Evolutionary conservation across 2,888 invertebrate genomes (phyloP), one percentile per base, ranked within the genome.

Genomic region (Chelonus formosanus): DNA sequence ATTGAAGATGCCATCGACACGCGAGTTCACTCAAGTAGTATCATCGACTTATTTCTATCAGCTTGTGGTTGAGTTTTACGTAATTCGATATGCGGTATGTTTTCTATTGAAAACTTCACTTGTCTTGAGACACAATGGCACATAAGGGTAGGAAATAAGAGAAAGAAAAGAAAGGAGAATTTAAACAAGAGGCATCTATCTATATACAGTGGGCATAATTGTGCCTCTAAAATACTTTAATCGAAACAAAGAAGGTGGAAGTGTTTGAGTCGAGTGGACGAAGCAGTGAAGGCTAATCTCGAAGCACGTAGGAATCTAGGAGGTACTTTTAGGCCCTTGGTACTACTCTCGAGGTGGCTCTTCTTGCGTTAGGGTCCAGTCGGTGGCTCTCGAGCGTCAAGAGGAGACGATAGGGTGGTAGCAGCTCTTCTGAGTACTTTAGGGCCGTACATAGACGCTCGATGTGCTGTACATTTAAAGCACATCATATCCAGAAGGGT

Each of bases 1-100:
- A 45, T 20, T 20, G 20, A 50, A 69, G 63, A 64, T 71, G 72
- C 69, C 71, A 72, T 67, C 70, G 67, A 65, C 72, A 72, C 69
- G 72, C 63, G 64, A 67, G 57, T 58, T 53, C 43, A 43, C n/a
- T 5, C 52, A 44, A 68, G 56, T 47, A 32, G 58, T 44, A 48
- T 20, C 20, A 20, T 20, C 20, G 20, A 20, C 20, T 20, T 20
- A 20, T 20, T 20, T 20, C 20, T 2, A 20, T 20, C 20, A 20
- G 20, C 20, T 20, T 20, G 20, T 20, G 20, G 20, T 20, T 20
- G 20, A 20, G 20, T 20, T 20, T 20, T 20, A 20, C 20, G 20
- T 20, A 20, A 20, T 20, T 20, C 20, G 20, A 20, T 20, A 20
- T 20, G 20, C 20, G 20, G 20, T 20, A 20, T 20, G 20, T 20